Evolutionary conservation across 30 jellyfish, hydroid and myxozoan genomes (phyloP).

Genomic region (Cassiopea xamachana): DNA sequence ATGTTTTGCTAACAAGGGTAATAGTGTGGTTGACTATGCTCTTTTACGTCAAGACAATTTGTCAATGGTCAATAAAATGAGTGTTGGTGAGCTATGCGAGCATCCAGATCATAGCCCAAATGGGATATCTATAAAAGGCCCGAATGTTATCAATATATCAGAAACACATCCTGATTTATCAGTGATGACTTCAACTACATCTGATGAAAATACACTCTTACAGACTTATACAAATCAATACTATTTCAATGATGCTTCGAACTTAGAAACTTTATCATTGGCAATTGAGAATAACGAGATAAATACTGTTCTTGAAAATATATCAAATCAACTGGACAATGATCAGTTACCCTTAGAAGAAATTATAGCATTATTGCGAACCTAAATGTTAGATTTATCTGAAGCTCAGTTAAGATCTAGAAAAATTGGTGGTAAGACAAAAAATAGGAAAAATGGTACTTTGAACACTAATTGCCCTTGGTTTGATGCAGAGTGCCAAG

Average conservation of each 20-base stretch:
- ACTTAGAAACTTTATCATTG: constrained; percentile 11
- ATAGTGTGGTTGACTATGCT: no score
- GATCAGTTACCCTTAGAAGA: not conserved
- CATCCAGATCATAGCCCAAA: constrained; percentile 26
- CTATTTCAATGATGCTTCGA: constrained; percentile 11
- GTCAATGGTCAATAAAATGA: not conserved
- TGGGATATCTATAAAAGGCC: constrained; percentile 11
- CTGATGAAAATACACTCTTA: constrained; percentile 1
- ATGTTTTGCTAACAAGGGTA: constrained; percentile 14
- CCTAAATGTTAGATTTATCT: constrained; percentile 9
- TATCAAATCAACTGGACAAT: constrained; percentile 16
- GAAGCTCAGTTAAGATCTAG: constrained; percentile 15
- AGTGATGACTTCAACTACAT: not conserved
- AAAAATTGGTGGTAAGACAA: not conserved
- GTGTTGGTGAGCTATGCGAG: constrained; percentile 30
- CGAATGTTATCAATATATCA: not conserved
- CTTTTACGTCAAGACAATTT: no score
- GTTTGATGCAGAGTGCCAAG: constrained; percentile 18
- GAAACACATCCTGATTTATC: constrained; percentile 21
- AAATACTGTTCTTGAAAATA: constrained; percentile 7
- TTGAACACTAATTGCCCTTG: constrained; percentile 9
- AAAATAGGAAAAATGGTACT: not conserved
- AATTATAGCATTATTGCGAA: constrained; percentile 5
- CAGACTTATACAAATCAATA: constrained; percentile 1
- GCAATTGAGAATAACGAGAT: constrained; percentile 7